Evolutionary conservation across 2,888 invertebrate species (phyloP), one percentile per base, ranked within the genome.

Genomic region (Cataglyphis cursor): DNA sequence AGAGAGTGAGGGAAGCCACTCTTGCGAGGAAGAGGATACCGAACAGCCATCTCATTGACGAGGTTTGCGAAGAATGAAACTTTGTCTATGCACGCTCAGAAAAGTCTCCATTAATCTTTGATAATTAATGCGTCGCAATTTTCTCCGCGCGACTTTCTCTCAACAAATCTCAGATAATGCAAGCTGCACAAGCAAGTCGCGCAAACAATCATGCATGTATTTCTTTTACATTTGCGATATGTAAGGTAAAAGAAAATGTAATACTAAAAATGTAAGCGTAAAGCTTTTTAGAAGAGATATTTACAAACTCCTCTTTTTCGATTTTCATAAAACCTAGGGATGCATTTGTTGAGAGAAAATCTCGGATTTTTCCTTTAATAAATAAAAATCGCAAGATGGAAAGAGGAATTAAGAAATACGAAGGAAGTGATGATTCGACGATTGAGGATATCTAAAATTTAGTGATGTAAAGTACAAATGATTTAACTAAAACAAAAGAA

Each of bases 41-140:
- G 41, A 66, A 38, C 54, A n/a, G 66, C 68, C 54, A 76, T 76
- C 54, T 76, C 68, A 76, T 68, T 76, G 76, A 76, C 76, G 54
- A 66, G 54, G 15, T n/a, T 66, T 24, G 54, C 66, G n/a, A 76
- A 66, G 76, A 54, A 54, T 28, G 21, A 38, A 54, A 66, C 21
- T 57, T 24, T 57, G 38, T 73, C 59, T 74, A 62, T 18, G 44
- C 44, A 21, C 51, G 38, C 24, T 66, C 76, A 41, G 54, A 66
- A 35, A 66, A 76, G 54, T 66, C 28, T 41, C 41, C 75, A 76
- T 76, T 76, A 76, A 76, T 76, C 68, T 76, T 31, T 66, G 66
- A 54, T 76, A 76, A 66, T 68, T 76, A 76, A 76, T 76, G 35
- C 51, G 54, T 21, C n/a, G 76, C 18, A 72, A 41, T 68, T 68